Conservation (phyloP, 1,140 invertebrate genomes). For the Tetramorium alpestre region DNA sequence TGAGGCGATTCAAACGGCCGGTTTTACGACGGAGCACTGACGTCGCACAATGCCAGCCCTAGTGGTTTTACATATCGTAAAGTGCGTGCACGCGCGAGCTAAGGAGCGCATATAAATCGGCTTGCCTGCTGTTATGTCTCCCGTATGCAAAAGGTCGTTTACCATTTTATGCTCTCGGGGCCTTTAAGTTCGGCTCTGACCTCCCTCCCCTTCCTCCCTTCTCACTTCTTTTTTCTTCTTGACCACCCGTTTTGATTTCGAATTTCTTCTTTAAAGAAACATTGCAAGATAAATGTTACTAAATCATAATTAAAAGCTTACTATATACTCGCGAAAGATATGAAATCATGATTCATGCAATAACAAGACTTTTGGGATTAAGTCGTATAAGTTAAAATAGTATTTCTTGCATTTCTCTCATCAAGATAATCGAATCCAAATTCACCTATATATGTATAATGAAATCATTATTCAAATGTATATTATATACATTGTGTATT, state of each 20-base stretch:
- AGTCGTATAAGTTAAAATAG: background rate
- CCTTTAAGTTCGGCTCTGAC: constrained; percentile 49
- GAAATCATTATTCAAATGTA: background rate
- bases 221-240: background rate
- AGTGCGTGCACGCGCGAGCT: constrained; percentile 75
- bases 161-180: constrained; percentile 76
- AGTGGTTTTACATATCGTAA: constrained; percentile 81
- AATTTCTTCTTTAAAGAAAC: background rate
- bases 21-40: constrained; percentile 76
- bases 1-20: constrained; percentile 66
- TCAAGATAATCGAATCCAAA: background rate
- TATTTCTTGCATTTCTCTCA: background rate
- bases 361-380: background rate
- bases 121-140: constrained; percentile 79
- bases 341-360: background rate
- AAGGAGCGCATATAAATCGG: constrained; percentile 80
- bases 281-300: background rate
- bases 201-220: no score
- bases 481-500: background rate
- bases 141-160: constrained; percentile 72
- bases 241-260: constrained; percentile 12
- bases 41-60: constrained; percentile 70
- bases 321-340: background rate
- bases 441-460: background rate
- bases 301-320: background rate